Evolutionary conservation across 1,140 invertebrate genomes (phyloP).

Genomic region (Globodera ellingtonae): DNA sequence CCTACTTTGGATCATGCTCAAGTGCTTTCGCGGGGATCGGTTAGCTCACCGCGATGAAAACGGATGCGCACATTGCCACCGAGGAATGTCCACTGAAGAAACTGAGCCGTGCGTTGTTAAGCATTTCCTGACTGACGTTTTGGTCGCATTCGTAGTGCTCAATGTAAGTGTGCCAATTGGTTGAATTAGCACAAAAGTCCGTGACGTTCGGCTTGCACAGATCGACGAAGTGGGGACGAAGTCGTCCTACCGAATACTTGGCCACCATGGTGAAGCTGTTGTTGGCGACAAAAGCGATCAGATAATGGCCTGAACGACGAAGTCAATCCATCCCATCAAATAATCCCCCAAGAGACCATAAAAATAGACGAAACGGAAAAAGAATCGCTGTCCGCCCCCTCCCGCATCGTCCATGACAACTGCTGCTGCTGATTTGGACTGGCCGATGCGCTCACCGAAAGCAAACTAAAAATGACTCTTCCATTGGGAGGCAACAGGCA

Average conservation of each 20-base stretch:
- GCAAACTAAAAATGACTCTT: neutral
- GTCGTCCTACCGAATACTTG: slow-evolving; percentile 83
- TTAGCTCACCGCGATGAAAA: slow-evolving; percentile 29
- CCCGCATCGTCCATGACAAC: neutral
- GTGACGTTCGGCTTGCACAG: slow-evolving; percentile 68
- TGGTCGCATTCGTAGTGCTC: neutral
- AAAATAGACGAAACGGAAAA: slow-evolving; percentile 23
- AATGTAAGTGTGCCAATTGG: slow-evolving; percentile 21
- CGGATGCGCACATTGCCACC: slow-evolving; percentile 39
- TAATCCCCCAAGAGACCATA: neutral
- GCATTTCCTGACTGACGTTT: neutral
- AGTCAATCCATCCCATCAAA: too few relatives aligned
- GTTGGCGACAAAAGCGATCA: slow-evolving; percentile 28
- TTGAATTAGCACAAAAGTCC: slow-evolving; percentile 19
- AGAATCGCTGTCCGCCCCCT: neutral
- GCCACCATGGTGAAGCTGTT: slow-evolving; percentile 70
- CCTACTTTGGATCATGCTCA: too few relatives aligned
- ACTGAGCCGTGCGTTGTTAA: slow-evolving; percentile 39
- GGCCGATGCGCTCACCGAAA: neutral
- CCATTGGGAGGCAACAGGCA: too few relatives aligned
- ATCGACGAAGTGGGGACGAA: slow-evolving; percentile 86
- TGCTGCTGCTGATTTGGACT: neutral
- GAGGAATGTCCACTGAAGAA: slow-evolving; percentile 47
- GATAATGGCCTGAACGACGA: slow-evolving; percentile 35
- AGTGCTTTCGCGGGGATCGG: too few relatives aligned